A percentile compares a stretch with the other conserved stretches of the same genome.
phyloP scores from a whole-genome alignment of 2,113 vertebrate species.

The Nothobranchius furzeri region DNA sequence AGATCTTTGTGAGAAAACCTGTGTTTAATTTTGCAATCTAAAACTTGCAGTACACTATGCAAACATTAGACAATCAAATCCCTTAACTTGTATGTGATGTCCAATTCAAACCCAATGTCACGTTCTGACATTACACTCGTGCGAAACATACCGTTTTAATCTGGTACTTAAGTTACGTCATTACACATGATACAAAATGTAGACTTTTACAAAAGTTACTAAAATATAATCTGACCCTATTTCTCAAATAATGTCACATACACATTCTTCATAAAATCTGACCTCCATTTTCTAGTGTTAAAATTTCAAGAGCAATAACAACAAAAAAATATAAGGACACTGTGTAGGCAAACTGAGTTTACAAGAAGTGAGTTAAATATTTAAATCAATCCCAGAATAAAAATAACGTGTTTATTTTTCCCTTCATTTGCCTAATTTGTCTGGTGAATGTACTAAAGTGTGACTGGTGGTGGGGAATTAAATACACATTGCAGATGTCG shows the following conservation, averaged over 20 bases:
- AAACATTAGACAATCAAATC: conserved; percentile 43
- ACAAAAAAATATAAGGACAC: conserved; percentile 20
- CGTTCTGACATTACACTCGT: conserved; percentile 24
- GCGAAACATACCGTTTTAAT: conserved; percentile 51
- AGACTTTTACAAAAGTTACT: conserved; percentile 72
- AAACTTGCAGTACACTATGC: conserved; percentile 54
- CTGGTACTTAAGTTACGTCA: conserved; percentile 61
- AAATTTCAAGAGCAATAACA: conserved; percentile 24
- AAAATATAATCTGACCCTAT: conserved; percentile 70
- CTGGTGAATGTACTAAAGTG: conserved; percentile 3
- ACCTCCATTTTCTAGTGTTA: conserved; percentile 55
- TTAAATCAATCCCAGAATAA: background rate
- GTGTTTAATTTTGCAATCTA: conserved; percentile 67
- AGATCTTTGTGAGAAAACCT: conserved; percentile 63
- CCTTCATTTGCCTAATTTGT: conserved; percentile 3
- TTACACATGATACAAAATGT: conserved; percentile 75
- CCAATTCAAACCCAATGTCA: conserved; percentile 33
- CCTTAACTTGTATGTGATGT: conserved; percentile 26
- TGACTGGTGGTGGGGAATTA: background rate
- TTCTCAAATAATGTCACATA: conserved; percentile 48
- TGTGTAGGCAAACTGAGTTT: conserved; percentile 8
- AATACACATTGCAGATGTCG: background rate
- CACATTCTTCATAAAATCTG: conserved; percentile 45
- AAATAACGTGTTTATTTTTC: background rate
- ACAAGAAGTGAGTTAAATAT: background rate